Evolutionary conservation across 2,113 vertebrate genomes (phyloP).

Genomic region (Scomber japonicus): DNA sequence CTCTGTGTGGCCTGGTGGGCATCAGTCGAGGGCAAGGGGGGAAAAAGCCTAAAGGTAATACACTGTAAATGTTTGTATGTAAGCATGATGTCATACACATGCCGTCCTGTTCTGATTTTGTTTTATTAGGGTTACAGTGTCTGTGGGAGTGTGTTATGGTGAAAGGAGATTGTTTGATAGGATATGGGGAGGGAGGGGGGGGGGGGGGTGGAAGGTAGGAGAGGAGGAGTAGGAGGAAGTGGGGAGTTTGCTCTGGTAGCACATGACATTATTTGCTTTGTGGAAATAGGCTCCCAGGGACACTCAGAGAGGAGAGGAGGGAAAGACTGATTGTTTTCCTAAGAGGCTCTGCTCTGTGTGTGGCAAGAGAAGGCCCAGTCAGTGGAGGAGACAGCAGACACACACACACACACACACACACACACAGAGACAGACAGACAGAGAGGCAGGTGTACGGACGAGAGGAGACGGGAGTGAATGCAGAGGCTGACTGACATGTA

Average conservation of each 20-base stretch:
- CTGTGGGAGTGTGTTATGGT: conserved; percentile 4
- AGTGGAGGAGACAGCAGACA: neutral
- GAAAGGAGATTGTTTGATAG: conserved; percentile 14
- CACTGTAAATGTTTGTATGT: neutral
- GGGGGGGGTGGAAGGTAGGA: conserved; percentile 3
- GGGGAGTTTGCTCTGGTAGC: conserved; percentile 36
- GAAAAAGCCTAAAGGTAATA: neutral
- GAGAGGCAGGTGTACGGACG: conserved; percentile 20
- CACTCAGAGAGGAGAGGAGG: conserved; percentile 35
- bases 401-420: neutral
- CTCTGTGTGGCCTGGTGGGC: conserved; percentile 48
- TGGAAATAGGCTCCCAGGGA: conserved; percentile 67
- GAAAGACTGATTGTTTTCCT: conserved; percentile 67
- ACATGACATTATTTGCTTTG: conserved; percentile 72
- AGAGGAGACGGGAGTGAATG: conserved; percentile 32
- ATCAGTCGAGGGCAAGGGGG: conserved; percentile 6
- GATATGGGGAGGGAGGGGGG: neutral
- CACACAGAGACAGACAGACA: conserved; percentile 12
- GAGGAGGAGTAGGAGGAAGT: neutral
- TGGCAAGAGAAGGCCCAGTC: conserved; percentile 40
- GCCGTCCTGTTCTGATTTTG: neutral
- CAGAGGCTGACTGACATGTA: conserved; percentile 64
- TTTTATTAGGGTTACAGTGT: neutral
- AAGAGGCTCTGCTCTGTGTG: conserved; percentile 53
- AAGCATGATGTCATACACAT: conserved; percentile 1